Base-by-base conservation (phyloP, 2,113 vertebrate species). In the Oryzias javanicus region DNA sequence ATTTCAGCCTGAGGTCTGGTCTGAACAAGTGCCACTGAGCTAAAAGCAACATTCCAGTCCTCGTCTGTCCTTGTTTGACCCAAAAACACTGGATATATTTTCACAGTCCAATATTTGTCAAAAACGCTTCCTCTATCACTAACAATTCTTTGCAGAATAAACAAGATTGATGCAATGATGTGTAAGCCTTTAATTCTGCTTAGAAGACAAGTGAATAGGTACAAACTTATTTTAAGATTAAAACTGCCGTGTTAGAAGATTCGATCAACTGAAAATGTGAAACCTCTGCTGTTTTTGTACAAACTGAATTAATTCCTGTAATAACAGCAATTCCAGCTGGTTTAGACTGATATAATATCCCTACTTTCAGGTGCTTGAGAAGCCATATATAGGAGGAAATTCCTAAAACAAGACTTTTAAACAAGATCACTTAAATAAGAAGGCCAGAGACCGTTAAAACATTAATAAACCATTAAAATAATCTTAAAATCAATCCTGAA, bases 281-380 rank as follows among this genome's bases (percentile, higher is more conserved):
- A n/a, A n/a, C n/a, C n/a, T 75, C 81, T 84, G 62, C 25, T 76
- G 72, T 76, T 59, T 49, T 67, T 83, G 54, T 80, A 74, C 70
- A 56, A 48, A 49, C 41, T 63, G 58, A 60, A 62, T 64, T 74
- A 60, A 67, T 64, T 62, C 19, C 63, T 58, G 60, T 78, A 82
- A 41, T 51, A 75, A 42, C 47, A 64, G 55, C 51, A 67, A 85
- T 64, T 55, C 57, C 55, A 75, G 64, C 44, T 55, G 61, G 20
- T 46, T 62, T 40, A 45, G 65, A 47, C 71, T 64, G 54, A 76
- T 78, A 72, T 73, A 53, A 71, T 80, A 82, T 82, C 61, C 61
- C 14, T 8, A 3, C n/a, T 42, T 25, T 60, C 2, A 24, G 50
- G 66, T 76, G 47, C 54, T 42, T 66, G 45, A 65, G 29, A 18